Evolutionary conservation across 1,140 invertebrate species (phyloP).

Genomic region (Choristoneura fumiferana): DNA sequence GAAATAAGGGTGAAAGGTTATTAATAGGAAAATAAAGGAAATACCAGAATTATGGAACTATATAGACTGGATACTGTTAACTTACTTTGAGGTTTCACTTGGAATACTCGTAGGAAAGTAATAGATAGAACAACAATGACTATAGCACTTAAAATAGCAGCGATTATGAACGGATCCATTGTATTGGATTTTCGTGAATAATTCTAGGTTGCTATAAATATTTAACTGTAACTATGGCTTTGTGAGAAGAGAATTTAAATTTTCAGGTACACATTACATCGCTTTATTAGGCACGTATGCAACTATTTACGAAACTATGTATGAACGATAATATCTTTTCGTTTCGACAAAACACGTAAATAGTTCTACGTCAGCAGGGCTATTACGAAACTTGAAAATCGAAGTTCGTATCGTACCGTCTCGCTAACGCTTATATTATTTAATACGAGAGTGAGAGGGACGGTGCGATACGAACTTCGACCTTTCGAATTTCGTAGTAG

Average conservation of each 20-base stretch:
- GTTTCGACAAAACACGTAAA: slow-evolving; percentile 2
- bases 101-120: slow-evolving; percentile 47
- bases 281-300: background rate
- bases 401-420: too few relatives aligned
- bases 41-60: too few relatives aligned
- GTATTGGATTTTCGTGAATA: slow-evolving; percentile 13
- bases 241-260: background rate
- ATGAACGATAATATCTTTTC: background rate
- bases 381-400: too few relatives aligned
- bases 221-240: background rate
- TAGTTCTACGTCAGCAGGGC: slow-evolving; percentile 8
- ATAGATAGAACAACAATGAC: slow-evolving; percentile 53
- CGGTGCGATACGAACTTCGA: too few relatives aligned
- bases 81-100: slow-evolving; percentile 55
- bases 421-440: too few relatives aligned
- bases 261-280: slow-evolving; percentile 5
- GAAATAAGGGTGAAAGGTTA: background rate
- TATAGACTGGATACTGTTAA: background rate
- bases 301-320: background rate
- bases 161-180: slow-evolving; percentile 69
- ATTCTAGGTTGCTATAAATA: background rate
- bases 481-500: too few relatives aligned
- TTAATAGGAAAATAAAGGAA: background rate
- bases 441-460: too few relatives aligned
- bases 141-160: slow-evolving; percentile 59